A percentile compares a stretch with the other conserved stretches of the same genome.
Evolutionary conservation across 30 jellyfish, hydroid and myxozoan genomes (phyloP).

Genomic region (Turritopsis rubra): DNA sequence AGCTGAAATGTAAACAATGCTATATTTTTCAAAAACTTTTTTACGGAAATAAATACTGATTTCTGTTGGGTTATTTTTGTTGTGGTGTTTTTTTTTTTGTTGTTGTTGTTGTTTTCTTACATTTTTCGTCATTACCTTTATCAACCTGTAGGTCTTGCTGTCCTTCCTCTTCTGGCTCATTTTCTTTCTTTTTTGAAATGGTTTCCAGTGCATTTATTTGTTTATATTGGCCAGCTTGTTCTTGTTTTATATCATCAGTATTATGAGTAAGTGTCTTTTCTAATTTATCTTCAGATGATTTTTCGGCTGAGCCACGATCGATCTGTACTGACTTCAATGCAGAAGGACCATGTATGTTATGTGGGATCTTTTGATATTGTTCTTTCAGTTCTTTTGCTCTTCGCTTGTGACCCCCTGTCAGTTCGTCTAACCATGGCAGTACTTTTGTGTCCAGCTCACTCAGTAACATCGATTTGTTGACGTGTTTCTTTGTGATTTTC

Average conservation of each 20-base stretch:
- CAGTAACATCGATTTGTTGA: neutral
- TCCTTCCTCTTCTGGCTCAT: neutral
- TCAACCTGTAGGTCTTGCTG: neutral
- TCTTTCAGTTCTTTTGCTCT: constrained; percentile 3
- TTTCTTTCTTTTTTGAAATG: neutral
- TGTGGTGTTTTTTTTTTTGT: too few species aligned
- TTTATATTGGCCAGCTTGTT: neutral
- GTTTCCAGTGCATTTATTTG: neutral
- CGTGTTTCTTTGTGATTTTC: neutral
- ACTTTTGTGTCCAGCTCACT: neutral
- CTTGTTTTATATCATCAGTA: constrained; percentile 8
- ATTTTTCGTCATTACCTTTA: too few species aligned
- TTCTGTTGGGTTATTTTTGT: too few species aligned
- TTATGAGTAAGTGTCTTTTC: neutral
- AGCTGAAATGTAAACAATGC: too few species aligned
- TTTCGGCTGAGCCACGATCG: neutral
- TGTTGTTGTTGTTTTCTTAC: too few species aligned
- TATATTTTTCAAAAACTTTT: too few species aligned
- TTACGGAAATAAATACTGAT: too few species aligned
- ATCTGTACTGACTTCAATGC: constrained; percentile 1
- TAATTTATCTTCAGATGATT: neutral
- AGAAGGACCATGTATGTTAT: constrained; percentile 14
- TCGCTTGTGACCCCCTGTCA: neutral
- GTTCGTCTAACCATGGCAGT: constrained; percentile 1
- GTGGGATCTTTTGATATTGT: neutral